Percentiles rank a stretch among this genome's conserved stretches.
Evolutionary conservation across 2,797 vertebrate species (phyloP).

Genomic region (Scolopax rusticola): DNA sequence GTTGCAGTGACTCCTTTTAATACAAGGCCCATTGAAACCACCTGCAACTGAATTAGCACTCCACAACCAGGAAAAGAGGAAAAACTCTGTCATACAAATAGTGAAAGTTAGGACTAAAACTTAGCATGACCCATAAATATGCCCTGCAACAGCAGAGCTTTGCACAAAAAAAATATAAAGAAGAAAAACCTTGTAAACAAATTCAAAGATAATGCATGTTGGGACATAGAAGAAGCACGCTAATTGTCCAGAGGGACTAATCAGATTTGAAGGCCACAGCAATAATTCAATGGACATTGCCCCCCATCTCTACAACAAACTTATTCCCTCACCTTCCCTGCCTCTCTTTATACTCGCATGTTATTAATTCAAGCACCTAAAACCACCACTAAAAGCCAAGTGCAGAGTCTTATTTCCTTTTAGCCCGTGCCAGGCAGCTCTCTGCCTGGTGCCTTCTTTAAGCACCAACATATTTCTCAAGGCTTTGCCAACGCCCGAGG

Average conservation of each 20-base stretch:
- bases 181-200: not conserved
- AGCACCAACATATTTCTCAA: not conserved
- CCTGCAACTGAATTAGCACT: not conserved
- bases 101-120: not conserved
- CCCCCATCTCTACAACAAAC: not conserved
- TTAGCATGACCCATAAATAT: fast-evolving
- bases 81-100: not conserved
- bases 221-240: fast-evolving
- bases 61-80: not conserved
- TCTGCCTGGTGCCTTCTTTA: not conserved
- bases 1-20: not conserved
- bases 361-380: not conserved
- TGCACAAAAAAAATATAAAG: not conserved
- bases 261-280: not conserved
- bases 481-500: not conserved
- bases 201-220: not conserved
- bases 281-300: fast-evolving
- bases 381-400: not conserved
- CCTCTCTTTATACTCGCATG: not conserved
- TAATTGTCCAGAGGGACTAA: not conserved
- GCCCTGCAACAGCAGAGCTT: not conserved
- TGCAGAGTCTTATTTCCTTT: not conserved
- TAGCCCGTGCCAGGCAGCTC: fast-evolving
- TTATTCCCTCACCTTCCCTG: fast-evolving
- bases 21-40: not conserved